Base-by-base conservation (phyloP, 1,140 invertebrate species). In the Thalassaphorura encarpata region DNA sequence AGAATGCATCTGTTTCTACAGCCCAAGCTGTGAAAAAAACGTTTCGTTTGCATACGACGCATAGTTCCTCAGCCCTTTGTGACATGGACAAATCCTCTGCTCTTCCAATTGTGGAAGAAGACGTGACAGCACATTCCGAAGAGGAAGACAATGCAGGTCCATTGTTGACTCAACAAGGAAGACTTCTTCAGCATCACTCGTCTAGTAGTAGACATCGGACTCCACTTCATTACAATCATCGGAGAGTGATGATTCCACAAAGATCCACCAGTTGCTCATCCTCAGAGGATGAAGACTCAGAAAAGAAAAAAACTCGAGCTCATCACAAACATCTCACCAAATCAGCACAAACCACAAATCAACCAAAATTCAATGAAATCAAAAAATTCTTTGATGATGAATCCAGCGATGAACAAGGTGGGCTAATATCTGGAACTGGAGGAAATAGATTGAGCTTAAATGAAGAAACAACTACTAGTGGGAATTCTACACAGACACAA, bases 261-360 rank as follows among this genome's bases (percentile, higher is more conserved):
- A 50, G 56, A 16, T 62, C 61, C 3, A 41, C 53, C 6, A 60
- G 58, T 31, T 62, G 60, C 39, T 58, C 55, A 13, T 59, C 56
- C 2, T 52, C 48, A 0, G 61, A 62, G 49, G 61, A 62, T 43
- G 61, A 62, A 52, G 61, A 62, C 31, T 62, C 61, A 18, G 61
- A 62, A 41, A 62, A 62, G 41, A 56, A 55, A 43, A 62, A 59
- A 39, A 43, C 52, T 21, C 29, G 29, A n/a, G 26, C 3, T 40
- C 46, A 31, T 3, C 33, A 23, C 31, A 52, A 24, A 59, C 54
- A 50, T 42, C 24, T 27, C 43, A 56, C 41, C 24, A 23, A 4
- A 40, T 52, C 29, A 24, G 42, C 26, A 41, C 18, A n/a, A 39
- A 19, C 29, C 18, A 19, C 21, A 27, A 27, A 19, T n/a, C 28